Evolutionary conservation across 2,113 vertebrate species (phyloP), one percentile per base, ranked within the genome.

Genomic region (Urocitellus parryii): DNA sequence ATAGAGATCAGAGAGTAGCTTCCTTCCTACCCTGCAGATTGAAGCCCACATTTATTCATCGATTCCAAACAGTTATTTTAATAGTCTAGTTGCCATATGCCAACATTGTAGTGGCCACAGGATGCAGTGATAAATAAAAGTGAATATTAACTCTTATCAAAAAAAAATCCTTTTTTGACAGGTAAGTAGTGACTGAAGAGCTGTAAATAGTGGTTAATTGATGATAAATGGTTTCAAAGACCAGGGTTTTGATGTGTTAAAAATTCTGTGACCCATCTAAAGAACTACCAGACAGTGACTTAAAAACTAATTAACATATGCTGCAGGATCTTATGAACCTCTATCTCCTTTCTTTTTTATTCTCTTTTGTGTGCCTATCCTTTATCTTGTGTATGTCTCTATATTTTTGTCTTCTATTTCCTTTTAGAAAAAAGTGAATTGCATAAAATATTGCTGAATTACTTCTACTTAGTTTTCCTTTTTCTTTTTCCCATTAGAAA

Each of bases 301-400:
- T 95, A 68, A 93, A 96, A 86, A 65, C 77, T 65, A 91, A 93
- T 96, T 97, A 97, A 83, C 87, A 86, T 91, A n/a, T 91, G 58
- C 29, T 42, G 27, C 45, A 78, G 24, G 10, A 86, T 68, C 78
- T 93, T 84, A 39, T 39, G 53, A 48, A 12, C 18, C 24, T 86
- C 48, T 29, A 0, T 27, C 7, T 88, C 67, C 53, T 97, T 92
- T 74, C 29, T 82, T 25, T 70, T 94, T 53, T 90, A 29, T 90
- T n/a, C 76, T 61, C 20, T 42, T 72, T 58, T 68, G 20, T 73
- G 34, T 90, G 5, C 73, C 42, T 73, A 4, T 72, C n/a, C 67
- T 9, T 94, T 88, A 86, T 89, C 72, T 73, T 56, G 4, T n/a
- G 2, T 29, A 4, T 45, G 25, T 32, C 20, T 4, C 16, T 29